These are phyloP conservation scores for Osmoderma eremita DNA, from an alignment of 2,888 invertebrate genomes.

Conservation along the genomic window DNA sequence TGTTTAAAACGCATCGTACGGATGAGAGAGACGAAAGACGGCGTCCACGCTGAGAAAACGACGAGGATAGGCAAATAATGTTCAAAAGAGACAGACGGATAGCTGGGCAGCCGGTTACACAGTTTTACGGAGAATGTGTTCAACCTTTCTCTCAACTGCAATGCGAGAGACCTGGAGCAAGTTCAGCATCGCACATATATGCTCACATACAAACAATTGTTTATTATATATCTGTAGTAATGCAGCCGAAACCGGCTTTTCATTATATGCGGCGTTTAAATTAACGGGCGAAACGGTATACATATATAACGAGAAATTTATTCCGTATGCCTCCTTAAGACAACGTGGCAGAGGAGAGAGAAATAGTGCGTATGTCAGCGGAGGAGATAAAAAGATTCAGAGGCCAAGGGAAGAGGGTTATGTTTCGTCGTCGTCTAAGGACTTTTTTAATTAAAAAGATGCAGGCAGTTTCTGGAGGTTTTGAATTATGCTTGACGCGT, in stretches of 20 bases:
- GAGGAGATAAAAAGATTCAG: constrained; percentile 25
- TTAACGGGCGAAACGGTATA: constrained; percentile 29
- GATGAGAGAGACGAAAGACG: no score
- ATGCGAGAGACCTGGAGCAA: constrained; percentile 33
- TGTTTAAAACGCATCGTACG: no score
- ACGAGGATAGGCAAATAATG: no score
- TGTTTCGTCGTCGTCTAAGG: not conserved
- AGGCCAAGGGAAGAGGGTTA: constrained; percentile 3
- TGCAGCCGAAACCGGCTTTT: constrained; percentile 28
- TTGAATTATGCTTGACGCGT: not conserved
- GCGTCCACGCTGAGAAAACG: no score
- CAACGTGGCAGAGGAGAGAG: constrained; percentile 10
- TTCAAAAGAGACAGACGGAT: constrained; percentile 37
- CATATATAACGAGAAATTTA: constrained; percentile 37
- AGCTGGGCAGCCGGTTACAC: constrained; percentile 49
- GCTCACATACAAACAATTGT: constrained; percentile 30
- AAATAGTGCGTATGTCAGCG: constrained; percentile 30
- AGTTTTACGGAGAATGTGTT: constrained; percentile 40
- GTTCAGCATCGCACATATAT: constrained; percentile 27
- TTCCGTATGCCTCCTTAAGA: constrained; percentile 16
- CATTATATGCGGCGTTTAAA: constrained; percentile 27
- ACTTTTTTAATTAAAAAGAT: constrained; percentile 29
- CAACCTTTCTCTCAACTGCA: constrained; percentile 39
- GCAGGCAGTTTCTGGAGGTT: not conserved
- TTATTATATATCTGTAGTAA: constrained; percentile 30